These are phyloP conservation scores for Anomalospiza imberbis DNA, from an alignment of 2,797 vertebrate genomes.

Conservation along the genomic window DNA sequence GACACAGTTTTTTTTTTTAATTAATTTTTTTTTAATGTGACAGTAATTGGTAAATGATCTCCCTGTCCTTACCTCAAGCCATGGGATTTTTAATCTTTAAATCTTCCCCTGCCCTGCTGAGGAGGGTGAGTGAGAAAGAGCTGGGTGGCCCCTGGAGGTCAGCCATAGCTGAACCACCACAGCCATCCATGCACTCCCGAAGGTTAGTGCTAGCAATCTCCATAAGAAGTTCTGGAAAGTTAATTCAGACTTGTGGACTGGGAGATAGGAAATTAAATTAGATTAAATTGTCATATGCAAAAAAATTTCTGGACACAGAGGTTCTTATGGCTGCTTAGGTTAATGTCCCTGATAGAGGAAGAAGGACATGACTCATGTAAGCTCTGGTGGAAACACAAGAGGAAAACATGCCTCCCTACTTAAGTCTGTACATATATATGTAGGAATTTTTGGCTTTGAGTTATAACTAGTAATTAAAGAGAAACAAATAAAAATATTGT, in stretches of 20 bases:
- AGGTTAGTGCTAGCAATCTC: background rate
- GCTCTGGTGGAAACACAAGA: background rate
- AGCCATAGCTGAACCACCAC: background rate
- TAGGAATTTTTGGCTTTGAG: background rate
- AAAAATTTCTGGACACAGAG: background rate
- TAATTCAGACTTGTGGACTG: background rate
- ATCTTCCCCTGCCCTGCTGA: background rate
- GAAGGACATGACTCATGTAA: background rate
- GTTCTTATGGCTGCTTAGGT: background rate
- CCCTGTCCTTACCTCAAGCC: background rate
- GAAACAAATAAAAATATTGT: background rate
- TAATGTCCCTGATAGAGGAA: background rate
- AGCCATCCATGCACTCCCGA: background rate
- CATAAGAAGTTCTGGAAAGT: background rate
- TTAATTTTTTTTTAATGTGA: background rate
- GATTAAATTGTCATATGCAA: background rate
- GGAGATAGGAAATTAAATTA: background rate
- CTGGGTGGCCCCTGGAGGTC: background rate
- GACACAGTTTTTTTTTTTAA: background rate
- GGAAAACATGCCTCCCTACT: background rate
- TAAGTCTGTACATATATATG: fast-evolving
- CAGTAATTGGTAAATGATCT: background rate
- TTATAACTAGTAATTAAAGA: background rate
- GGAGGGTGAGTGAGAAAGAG: background rate
- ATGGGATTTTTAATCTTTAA: background rate